A percentile compares a stretch with the other conserved stretches of the same genome.
Conservation (phyloP, 2,113 vertebrate genomes). For the Gadus chalcogrammus region DNA sequence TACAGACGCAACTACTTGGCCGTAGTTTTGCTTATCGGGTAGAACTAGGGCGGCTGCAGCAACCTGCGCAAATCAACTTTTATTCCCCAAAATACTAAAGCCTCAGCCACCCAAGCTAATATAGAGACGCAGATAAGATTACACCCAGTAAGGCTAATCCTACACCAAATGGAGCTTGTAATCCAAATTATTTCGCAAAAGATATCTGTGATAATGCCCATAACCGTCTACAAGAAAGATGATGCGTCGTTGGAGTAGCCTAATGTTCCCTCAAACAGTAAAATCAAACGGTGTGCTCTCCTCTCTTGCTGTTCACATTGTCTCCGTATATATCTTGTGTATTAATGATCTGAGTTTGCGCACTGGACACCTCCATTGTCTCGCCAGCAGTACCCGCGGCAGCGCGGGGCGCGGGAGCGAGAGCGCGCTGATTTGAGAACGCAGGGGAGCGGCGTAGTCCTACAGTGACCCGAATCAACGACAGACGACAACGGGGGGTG, state of each 20-base stretch:
- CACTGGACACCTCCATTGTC: conserved; percentile 71
- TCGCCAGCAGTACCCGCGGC: conserved; percentile 47
- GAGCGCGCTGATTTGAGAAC: conserved; percentile 46
- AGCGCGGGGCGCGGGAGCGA: conserved; percentile 31
- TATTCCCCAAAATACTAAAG: not conserved
- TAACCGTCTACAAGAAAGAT: not conserved
- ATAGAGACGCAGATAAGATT: conserved; percentile 12
- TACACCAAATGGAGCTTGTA: conserved; percentile 33
- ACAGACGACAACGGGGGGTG: conserved; percentile 29
- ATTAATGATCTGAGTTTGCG: conserved; percentile 66
- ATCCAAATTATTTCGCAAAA: conserved; percentile 43
- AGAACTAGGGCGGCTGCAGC: not conserved
- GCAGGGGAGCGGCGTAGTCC: conserved; percentile 46
- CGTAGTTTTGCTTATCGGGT: not conserved
- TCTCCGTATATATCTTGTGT: conserved; percentile 34
- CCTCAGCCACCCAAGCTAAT: not conserved
- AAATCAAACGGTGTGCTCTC: not conserved
- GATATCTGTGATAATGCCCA: not conserved
- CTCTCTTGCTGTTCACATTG: conserved; percentile 14
- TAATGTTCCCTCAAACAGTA: not conserved
- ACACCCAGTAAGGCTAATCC: conserved; percentile 27
- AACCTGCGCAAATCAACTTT: not conserved
- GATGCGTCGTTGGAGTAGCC: not conserved
- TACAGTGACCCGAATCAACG: conserved; percentile 60
- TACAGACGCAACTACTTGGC: not conserved